A percentile compares a stretch with the other conserved stretches of the same genome.
Conservation (phyloP, 2,888 invertebrate species). For the Epinotia brunnichana region DNA sequence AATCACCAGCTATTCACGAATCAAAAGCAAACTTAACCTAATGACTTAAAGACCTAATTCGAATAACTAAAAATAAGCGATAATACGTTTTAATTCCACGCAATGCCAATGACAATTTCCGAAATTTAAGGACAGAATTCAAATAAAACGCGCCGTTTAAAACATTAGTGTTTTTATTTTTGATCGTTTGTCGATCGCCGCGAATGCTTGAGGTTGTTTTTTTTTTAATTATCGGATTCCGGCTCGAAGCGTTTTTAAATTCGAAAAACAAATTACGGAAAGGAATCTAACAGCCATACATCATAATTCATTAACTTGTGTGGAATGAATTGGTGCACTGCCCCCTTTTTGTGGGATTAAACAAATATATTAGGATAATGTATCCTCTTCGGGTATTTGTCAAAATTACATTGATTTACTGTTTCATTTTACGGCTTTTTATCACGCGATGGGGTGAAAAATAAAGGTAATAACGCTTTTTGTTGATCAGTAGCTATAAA, state of each 20-base stretch:
- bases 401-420: slow-evolving; percentile 71
- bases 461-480: slow-evolving; percentile 35
- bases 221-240: slow-evolving; percentile 29
- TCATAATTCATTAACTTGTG: slow-evolving; percentile 61
- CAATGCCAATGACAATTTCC: slow-evolving; percentile 31
- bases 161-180: slow-evolving; percentile 38
- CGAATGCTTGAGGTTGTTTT: slow-evolving; percentile 23
- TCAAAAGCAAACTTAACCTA: slow-evolving; percentile 35
- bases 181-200: slow-evolving; percentile 38
- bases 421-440: slow-evolving; percentile 58
- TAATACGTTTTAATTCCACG: slow-evolving; percentile 9
- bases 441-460: slow-evolving; percentile 64
- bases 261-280: slow-evolving; percentile 41
- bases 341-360: slow-evolving; percentile 64
- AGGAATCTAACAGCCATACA: slow-evolving; percentile 49
- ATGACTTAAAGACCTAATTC: slow-evolving; percentile 36
- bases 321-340: slow-evolving; percentile 54
- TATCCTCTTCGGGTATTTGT: slow-evolving; percentile 56
- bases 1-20: slow-evolving; percentile 42
- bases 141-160: slow-evolving; percentile 40
- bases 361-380: slow-evolving; percentile 73
- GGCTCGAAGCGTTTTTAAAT: slow-evolving; percentile 33
- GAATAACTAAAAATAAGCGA: background rate
- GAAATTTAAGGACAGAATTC: slow-evolving; percentile 39
- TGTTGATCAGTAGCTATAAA: slow-evolving; percentile 35